Conservation (phyloP, 2,113 vertebrate species). For the Xenopus tropicalis region DNA sequence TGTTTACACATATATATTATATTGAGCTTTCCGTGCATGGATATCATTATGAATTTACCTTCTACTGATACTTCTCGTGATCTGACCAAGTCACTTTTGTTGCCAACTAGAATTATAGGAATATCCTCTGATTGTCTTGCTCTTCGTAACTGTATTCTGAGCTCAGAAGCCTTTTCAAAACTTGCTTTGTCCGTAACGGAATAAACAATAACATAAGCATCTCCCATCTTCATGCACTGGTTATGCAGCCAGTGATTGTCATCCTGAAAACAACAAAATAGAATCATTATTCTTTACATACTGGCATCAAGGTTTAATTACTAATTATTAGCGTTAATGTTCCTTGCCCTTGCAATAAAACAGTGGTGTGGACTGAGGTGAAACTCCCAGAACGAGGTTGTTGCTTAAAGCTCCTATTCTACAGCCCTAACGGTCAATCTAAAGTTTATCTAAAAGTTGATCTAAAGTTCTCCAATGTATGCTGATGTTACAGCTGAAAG, state of each 20-base stretch:
- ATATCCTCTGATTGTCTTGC: constrained; percentile 92
- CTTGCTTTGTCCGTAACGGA: constrained; percentile 96
- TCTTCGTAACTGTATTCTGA: constrained; percentile 90
- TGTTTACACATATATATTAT: too few relatives aligned
- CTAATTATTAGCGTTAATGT: background rate
- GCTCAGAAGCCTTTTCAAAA: constrained; percentile 96
- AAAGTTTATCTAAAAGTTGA: too few relatives aligned
- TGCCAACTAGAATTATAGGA: constrained; percentile 97
- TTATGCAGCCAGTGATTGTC: constrained; percentile 89
- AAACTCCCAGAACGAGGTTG: too few relatives aligned
- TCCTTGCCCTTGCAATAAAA: background rate
- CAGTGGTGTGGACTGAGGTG: too few relatives aligned
- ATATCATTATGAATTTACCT: constrained; percentile 67
- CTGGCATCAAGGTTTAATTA: background rate
- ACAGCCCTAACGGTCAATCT: too few relatives aligned
- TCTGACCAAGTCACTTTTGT: constrained; percentile 95
- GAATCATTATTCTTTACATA: background rate
- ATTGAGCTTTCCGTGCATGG: too few relatives aligned
- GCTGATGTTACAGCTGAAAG: too few relatives aligned
- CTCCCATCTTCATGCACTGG: constrained; percentile 97
- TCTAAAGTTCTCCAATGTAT: too few relatives aligned
- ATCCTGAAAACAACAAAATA: constrained; percentile 66
- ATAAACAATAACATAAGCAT: constrained; percentile 96
- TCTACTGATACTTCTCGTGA: constrained; percentile 94
- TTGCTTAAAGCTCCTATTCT: too few relatives aligned